Evolutionary conservation across 2,797 vertebrate species (phyloP), one percentile per base, ranked within the genome.

Genomic region (Manis crassicaudata): DNA sequence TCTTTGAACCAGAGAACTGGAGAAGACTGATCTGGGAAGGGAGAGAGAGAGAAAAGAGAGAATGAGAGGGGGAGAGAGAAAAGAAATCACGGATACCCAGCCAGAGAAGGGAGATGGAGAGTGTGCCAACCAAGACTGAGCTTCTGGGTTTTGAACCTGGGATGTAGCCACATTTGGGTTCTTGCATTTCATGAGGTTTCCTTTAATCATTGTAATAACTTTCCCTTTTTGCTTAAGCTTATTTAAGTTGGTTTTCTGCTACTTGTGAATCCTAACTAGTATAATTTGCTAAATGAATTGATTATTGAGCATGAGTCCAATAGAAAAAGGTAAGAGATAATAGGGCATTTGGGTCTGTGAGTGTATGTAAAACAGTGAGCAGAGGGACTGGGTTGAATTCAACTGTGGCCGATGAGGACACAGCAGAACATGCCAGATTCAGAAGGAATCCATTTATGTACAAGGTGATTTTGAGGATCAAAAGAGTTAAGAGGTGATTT

Each of bases 391-490:
- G 46, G 32, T 18, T 62, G 68, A 82, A 86, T 50, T 96, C 73
- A 75, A 18, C 67, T 37, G 3, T 58, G 21, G 56, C 79, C 37
- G 92, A 86, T 23, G 17, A 43, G 90, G 81, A 13, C 25, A 32
- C n/a, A 63, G 46, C 67, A 75, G 37, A 92, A 52, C 62, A 35
- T 67, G 79, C 37, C 46, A 54, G 68, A 73, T 46, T 75, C 82
- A 72, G 58, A 27, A 79, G 56, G 88, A 16, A 0, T 89, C 50
- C 92, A 35, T 77, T 90, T 79, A 76, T 60, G 43, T 76, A 23
- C 70, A 72, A 23, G 73, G 54, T n/a, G 18, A 5, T 90, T 96
- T 90, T 67, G 86, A 88, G 80, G 88, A 95, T 91, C 75, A 94
- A 91, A 77, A 13, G 88, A 94, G 70, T 86, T 87, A 86, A 83